Conservation (phyloP, 2,797 vertebrate species). For the Eulemur mongoz region DNA sequence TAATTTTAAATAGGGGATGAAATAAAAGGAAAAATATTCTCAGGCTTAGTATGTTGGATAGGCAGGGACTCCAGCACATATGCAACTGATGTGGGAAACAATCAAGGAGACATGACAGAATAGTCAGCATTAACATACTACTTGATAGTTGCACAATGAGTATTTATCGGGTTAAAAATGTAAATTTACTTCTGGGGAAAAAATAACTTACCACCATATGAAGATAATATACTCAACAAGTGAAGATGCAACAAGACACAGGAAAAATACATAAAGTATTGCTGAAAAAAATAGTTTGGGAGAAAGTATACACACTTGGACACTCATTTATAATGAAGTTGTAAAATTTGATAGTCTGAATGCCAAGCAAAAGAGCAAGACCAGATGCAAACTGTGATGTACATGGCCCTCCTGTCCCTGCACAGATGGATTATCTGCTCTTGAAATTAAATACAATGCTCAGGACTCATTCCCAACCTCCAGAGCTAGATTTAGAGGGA, state of each 20-base stretch:
- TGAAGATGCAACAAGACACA: neutral
- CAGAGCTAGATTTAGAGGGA: neutral
- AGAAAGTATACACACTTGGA: neutral
- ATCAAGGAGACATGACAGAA: neutral
- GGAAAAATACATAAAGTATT: neutral
- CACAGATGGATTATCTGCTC: neutral
- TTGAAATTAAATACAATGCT: neutral
- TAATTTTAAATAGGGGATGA: neutral
- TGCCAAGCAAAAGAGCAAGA: neutral
- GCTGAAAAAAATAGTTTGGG: neutral
- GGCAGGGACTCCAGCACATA: neutral
- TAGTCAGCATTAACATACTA: no score
- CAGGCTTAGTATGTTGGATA: accelerated
- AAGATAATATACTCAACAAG: neutral
- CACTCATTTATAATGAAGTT: neutral
- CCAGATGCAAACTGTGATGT: neutral
- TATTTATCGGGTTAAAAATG: neutral
- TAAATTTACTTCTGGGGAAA: neutral
- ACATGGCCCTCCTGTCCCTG: no score
- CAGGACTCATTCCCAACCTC: neutral
- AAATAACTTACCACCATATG: neutral
- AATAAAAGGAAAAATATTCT: neutral
- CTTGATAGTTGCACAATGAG: neutral
- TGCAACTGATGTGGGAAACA: neutral
- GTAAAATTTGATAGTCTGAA: neutral